phyloP scores from a whole-genome alignment of 2,888 invertebrate species.

The Drosophila conformis region DNA sequence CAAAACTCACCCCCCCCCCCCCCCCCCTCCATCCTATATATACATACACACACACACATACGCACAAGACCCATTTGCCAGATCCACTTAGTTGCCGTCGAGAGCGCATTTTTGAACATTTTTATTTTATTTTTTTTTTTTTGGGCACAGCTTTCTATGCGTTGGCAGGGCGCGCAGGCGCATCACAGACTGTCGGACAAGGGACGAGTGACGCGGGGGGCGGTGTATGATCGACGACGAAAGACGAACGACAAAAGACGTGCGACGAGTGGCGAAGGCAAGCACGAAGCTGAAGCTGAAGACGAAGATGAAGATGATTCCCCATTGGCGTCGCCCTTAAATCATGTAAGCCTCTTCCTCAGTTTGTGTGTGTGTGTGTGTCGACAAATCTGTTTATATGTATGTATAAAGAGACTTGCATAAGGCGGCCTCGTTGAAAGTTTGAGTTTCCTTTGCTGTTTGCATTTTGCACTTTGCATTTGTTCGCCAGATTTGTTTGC shows the following conservation, averaged over 20 bases:
- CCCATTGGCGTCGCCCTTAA: slow-evolving; percentile 47
- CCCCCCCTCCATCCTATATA: not conserved
- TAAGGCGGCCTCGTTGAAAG: slow-evolving; percentile 30
- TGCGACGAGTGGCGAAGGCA: slow-evolving; percentile 3
- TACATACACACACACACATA: not conserved
- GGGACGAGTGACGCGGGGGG: not conserved
- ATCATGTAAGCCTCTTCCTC: slow-evolving; percentile 42
- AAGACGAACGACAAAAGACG: not conserved
- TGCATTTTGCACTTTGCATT: slow-evolving; percentile 31
- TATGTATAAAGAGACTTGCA: not conserved
- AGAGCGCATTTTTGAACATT: slow-evolving; percentile 15
- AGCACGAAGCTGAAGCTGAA: not conserved
- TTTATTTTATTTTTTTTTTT: slow-evolving; percentile 17
- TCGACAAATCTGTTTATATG: slow-evolving; percentile 10
- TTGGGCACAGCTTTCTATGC: slow-evolving; percentile 57
- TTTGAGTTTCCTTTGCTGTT: slow-evolving; percentile 25
- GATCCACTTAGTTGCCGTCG: slow-evolving; percentile 20
- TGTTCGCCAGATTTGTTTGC: slow-evolving; percentile 34
- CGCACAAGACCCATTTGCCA: slow-evolving; percentile 1
- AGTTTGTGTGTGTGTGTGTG: not conserved
- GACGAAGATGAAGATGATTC: slow-evolving; percentile 14
- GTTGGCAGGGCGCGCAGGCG: slow-evolving; percentile 25
- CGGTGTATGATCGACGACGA: slow-evolving; percentile 1
- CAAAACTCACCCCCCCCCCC: not conserved
- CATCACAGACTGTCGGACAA: not conserved